Evolutionary conservation across 2,113 vertebrate genomes (phyloP).

Genomic region (Uria lomvia): DNA sequence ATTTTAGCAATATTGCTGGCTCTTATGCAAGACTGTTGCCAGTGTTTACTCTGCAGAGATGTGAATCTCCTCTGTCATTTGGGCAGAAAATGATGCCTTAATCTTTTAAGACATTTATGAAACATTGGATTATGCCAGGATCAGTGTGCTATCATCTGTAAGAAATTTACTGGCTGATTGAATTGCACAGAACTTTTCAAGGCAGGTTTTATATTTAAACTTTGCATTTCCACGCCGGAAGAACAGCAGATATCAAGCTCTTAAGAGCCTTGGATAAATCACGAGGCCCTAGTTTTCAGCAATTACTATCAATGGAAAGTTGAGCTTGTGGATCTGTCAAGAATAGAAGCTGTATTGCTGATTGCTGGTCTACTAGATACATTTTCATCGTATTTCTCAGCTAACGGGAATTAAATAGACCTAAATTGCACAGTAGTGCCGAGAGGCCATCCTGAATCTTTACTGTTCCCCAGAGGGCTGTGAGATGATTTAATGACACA

Average conservation of each 20-base stretch:
- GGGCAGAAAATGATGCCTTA: constrained; percentile 51
- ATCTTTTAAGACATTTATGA: constrained; percentile 68
- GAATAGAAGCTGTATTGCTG: not conserved
- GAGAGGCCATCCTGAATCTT: not conserved
- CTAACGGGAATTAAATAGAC: constrained; percentile 11
- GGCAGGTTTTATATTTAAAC: constrained; percentile 34
- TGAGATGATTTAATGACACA: constrained; percentile 19
- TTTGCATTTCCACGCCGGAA: not conserved
- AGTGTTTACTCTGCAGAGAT: constrained; percentile 46
- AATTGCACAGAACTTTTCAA: constrained; percentile 24
- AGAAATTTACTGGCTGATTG: constrained; percentile 51
- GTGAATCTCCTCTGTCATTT: constrained; percentile 42
- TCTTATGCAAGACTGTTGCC: constrained; percentile 44
- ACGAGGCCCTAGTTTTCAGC: not conserved
- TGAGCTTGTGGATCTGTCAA: not conserved
- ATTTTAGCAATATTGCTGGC: constrained; percentile 22
- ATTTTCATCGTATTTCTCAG: constrained; percentile 23
- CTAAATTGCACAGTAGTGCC: not conserved
- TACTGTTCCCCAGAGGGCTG: not conserved
- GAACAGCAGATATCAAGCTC: not conserved
- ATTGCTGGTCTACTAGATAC: constrained; percentile 4
- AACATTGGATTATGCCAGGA: constrained; percentile 48
- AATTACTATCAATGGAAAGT: not conserved
- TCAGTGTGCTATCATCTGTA: constrained; percentile 48
- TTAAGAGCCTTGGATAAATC: not conserved